Conservation (phyloP, 1,140 invertebrate species). For the Lucilia cuprina region DNA sequence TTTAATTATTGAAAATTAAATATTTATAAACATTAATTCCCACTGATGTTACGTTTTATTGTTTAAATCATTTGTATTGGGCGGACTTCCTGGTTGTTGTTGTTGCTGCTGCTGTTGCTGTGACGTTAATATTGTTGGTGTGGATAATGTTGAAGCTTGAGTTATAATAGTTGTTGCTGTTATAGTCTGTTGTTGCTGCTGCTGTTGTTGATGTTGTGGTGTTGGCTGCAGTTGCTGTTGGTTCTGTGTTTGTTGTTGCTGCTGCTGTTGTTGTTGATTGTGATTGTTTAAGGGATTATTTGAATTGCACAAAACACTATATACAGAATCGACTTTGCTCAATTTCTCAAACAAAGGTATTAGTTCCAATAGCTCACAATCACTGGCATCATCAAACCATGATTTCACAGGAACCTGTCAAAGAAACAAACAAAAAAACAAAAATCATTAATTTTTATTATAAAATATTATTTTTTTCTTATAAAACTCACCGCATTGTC, state of each 20-base stretch:
- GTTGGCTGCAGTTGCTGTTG: constrained; percentile 53
- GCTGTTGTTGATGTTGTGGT: constrained; percentile 45
- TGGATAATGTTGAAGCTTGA: constrained; percentile 58
- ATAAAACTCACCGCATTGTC: constrained; percentile 97
- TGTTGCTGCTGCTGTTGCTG: constrained; percentile 44
- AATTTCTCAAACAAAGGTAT: constrained; percentile 96
- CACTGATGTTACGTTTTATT: constrained; percentile 64
- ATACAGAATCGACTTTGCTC: constrained; percentile 92
- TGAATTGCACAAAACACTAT: constrained; percentile 88
- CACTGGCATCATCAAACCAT: constrained; percentile 97
- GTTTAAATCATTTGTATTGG: constrained; percentile 59
- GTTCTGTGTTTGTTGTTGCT: constrained; percentile 48
- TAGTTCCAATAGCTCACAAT: constrained; percentile 92
- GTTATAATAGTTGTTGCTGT: constrained; percentile 62
- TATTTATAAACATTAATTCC: constrained; percentile 64
- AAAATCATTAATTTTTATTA: too few relatives aligned
- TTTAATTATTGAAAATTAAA: constrained; percentile 45
- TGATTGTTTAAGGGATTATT: constrained; percentile 65
- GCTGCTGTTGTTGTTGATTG: constrained; percentile 16
- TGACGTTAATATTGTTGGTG: constrained; percentile 57
- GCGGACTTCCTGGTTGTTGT: constrained; percentile 54
- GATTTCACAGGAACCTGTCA: constrained; percentile 91
- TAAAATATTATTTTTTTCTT: too few relatives aligned
- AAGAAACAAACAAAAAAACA: neutral
- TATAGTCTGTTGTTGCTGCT: constrained; percentile 58